These are phyloP conservation scores for Pyrgilauda ruficollis DNA, from an alignment of 2,113 vertebrate genomes.

Conservation along the genomic window DNA sequence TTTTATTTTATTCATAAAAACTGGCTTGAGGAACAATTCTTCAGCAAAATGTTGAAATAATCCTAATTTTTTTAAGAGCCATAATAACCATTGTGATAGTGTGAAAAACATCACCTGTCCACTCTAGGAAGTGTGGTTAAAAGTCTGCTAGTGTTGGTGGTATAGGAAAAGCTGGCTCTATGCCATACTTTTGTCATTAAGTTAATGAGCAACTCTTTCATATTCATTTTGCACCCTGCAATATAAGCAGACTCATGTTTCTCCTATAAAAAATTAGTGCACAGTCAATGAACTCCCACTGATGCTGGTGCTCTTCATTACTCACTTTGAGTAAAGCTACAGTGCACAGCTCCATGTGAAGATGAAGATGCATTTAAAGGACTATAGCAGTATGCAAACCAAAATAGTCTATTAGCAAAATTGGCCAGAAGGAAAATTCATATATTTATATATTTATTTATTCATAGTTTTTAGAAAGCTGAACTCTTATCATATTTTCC, in stretches of 20 bases:
- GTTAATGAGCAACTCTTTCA: not conserved
- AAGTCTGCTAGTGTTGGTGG: not conserved
- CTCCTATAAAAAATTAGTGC: not conserved
- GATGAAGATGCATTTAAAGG: not conserved
- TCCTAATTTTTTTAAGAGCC: not conserved
- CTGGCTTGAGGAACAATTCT: not conserved
- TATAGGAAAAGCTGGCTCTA: not conserved
- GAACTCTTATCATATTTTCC: not conserved
- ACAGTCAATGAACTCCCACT: not conserved
- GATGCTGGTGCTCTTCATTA: not conserved
- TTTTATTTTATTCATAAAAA: not conserved
- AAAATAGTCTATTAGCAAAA: not conserved
- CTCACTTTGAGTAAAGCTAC: not conserved
- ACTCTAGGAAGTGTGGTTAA: not conserved
- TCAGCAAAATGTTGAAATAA: not conserved
- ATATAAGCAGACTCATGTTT: not conserved
- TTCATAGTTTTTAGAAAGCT: conserved; percentile 2
- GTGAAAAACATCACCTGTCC: not conserved
- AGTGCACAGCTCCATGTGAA: not conserved
- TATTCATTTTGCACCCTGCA: not conserved
- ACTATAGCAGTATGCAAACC: not conserved
- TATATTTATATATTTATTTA: not conserved
- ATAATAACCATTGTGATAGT: not conserved
- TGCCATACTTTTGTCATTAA: not conserved
- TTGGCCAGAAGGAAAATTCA: not conserved